Conservation (phyloP, 1,140 invertebrate genomes). For the Anoplophora glabripennis region DNA sequence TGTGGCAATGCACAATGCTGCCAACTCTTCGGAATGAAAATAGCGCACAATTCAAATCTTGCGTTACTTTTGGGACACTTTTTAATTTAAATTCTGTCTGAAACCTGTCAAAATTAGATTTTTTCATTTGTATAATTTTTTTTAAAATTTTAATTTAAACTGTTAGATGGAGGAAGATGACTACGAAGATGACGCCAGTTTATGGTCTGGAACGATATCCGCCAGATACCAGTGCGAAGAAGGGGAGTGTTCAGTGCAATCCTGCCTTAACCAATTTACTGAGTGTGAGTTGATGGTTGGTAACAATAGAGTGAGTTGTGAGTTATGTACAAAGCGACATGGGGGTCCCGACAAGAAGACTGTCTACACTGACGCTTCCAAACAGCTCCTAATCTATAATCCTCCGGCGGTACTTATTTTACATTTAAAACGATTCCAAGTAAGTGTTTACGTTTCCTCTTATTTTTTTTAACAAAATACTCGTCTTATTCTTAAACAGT, state of each 20-base stretch:
- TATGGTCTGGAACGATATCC: conserved; percentile 55
- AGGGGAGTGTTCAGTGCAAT: conserved; percentile 78
- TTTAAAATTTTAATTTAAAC: background rate
- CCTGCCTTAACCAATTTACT: conserved; percentile 90
- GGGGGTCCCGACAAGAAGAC: conserved; percentile 64
- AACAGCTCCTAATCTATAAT: conserved; percentile 85
- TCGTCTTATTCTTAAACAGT: too few relatives aligned
- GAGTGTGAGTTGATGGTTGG: conserved; percentile 82
- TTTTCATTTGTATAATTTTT: background rate
- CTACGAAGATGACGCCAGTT: conserved; percentile 33
- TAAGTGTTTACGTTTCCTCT: conserved; percentile 50
- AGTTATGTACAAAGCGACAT: conserved; percentile 79
- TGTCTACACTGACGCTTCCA: conserved; percentile 85
- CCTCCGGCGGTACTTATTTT: conserved; percentile 92
- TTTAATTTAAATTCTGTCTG: too few relatives aligned
- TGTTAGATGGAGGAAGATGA: conserved; percentile 46
- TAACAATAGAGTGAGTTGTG: conserved; percentile 90
- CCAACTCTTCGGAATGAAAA: too few relatives aligned
- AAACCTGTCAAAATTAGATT: too few relatives aligned
- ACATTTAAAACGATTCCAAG: conserved; percentile 89
- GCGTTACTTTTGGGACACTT: too few relatives aligned
- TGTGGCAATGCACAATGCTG: too few relatives aligned
- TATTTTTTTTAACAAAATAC: too few relatives aligned
- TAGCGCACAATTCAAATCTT: too few relatives aligned
- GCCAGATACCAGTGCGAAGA: conserved; percentile 68